Conservation (phyloP, 2,888 invertebrate genomes). For the Aspidapion aeneum region DNA sequence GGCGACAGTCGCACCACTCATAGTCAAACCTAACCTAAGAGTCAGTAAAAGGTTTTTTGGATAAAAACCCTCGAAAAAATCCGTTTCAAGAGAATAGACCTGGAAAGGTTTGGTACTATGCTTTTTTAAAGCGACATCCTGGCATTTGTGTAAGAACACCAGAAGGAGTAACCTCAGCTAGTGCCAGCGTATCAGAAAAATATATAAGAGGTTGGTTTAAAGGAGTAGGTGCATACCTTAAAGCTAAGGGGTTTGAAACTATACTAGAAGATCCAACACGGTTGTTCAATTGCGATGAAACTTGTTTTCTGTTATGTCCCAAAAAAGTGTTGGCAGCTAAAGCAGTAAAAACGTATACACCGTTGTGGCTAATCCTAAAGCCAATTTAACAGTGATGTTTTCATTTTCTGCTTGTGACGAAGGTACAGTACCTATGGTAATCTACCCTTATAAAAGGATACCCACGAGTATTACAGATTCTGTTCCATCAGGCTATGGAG, state of each 20-base stretch:
- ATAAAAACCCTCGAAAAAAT: constrained; percentile 19
- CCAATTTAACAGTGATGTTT: constrained; percentile 42
- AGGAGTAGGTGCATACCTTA: constrained; percentile 24
- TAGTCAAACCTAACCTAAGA: no score
- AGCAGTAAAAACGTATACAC: constrained; percentile 38
- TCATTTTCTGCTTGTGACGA: no score
- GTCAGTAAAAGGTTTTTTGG: constrained; percentile 19
- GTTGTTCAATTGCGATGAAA: constrained; percentile 37
- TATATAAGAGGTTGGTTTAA: constrained; percentile 32
- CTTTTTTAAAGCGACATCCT: constrained; percentile 30
- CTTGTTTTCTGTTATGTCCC: constrained; percentile 32
- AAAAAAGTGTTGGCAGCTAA: constrained; percentile 16
- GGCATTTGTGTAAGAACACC: constrained; percentile 26
- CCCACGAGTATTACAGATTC: constrained; percentile 33
- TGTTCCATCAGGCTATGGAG: constrained; percentile 39
- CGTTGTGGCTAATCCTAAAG: constrained; percentile 39
- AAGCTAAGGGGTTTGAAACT: constrained; percentile 17
- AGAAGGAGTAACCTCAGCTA: constrained; percentile 33
- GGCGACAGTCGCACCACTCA: no score
- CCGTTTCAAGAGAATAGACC: constrained; percentile 24
- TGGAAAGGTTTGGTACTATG: constrained; percentile 30
- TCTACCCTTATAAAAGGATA: constrained; percentile 40
- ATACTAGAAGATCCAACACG: constrained; percentile 29
- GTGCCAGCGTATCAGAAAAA: constrained; percentile 27
- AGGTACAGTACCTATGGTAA: constrained; percentile 18